A percentile compares a stretch with the other conserved stretches of the same genome.
Evolutionary conservation across 2,797 vertebrate species (phyloP).

Genomic region (Eleutherodactylus coqui): DNA sequence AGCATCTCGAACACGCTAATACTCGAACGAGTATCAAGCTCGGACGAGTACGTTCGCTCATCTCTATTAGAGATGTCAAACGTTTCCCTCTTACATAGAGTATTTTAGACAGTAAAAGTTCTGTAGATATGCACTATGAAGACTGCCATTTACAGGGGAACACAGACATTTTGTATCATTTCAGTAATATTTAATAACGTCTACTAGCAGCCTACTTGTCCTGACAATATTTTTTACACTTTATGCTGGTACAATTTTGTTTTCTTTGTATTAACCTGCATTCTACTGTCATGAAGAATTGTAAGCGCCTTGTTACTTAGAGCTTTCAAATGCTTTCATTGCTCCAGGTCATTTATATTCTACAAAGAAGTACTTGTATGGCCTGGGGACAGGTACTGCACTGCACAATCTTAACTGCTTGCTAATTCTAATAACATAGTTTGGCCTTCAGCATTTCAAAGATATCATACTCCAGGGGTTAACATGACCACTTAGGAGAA

Average conservation of each 20-base stretch:
- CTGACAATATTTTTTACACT: constrained; percentile 1
- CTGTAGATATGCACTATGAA: neutral
- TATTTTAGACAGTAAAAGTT: no score
- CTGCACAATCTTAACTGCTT: constrained; percentile 33
- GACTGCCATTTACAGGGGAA: neutral
- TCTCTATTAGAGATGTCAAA: no score
- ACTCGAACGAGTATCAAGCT: no score
- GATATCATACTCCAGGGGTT: constrained; percentile 26
- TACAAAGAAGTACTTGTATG: constrained; percentile 54
- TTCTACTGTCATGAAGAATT: constrained; percentile 23
- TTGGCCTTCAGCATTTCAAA: constrained; percentile 50
- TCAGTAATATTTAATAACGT: neutral
- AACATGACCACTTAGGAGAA: constrained; percentile 20
- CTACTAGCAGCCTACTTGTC: neutral
- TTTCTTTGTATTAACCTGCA: constrained; percentile 20
- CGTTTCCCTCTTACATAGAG: no score
- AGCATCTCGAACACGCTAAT: no score
- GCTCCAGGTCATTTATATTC: constrained; percentile 47
- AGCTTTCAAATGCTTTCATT: constrained; percentile 45
- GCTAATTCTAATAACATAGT: constrained; percentile 47
- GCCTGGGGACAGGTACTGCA: constrained; percentile 49
- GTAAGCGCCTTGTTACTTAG: neutral
- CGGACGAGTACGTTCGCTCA: no score
- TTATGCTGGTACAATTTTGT: no score
- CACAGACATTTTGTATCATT: neutral